These are phyloP conservation scores for Cryptomyrus ogoouensis DNA, from an alignment of 2,113 vertebrate species.

Conservation along the genomic window DNA sequence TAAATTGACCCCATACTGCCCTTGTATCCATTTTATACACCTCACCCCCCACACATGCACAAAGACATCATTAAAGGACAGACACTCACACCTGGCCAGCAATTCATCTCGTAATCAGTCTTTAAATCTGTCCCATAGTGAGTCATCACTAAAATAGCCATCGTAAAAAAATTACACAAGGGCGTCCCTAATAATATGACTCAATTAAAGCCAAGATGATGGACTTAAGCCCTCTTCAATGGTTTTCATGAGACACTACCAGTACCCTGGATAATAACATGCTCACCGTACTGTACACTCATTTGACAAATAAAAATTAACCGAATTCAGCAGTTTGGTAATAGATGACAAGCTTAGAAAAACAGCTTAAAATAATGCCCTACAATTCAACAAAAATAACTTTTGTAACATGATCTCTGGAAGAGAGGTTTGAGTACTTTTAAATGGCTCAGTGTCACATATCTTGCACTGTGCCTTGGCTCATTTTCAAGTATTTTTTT, in stretches of 20 bases:
- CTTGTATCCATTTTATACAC: not conserved
- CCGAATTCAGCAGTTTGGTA: not conserved
- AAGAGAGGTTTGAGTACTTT: not conserved
- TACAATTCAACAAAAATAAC: not conserved
- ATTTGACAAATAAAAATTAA: not conserved
- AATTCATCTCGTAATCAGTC: not conserved
- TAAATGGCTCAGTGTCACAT: not conserved
- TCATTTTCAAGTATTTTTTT: not conserved
- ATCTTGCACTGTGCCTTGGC: not conserved
- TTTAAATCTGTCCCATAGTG: not conserved
- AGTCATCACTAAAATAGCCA: conserved; percentile 5
- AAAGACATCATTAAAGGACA: conserved; percentile 15
- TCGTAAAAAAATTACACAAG: not conserved
- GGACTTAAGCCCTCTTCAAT: not conserved
- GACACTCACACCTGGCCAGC: not conserved
- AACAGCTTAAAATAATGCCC: not conserved
- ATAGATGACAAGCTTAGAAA: not conserved
- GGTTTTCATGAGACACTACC: not conserved
- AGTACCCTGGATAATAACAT: not conserved
- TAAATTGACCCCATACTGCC: not conserved
- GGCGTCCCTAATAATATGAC: not conserved
- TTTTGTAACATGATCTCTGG: not conserved
- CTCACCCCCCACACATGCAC: not conserved
- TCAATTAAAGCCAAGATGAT: conserved; percentile 9
- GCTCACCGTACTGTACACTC: not conserved